These are phyloP conservation scores for Orestias chungarensis DNA, from an alignment of 2,797 vertebrate species.

Conservation along the genomic window DNA sequence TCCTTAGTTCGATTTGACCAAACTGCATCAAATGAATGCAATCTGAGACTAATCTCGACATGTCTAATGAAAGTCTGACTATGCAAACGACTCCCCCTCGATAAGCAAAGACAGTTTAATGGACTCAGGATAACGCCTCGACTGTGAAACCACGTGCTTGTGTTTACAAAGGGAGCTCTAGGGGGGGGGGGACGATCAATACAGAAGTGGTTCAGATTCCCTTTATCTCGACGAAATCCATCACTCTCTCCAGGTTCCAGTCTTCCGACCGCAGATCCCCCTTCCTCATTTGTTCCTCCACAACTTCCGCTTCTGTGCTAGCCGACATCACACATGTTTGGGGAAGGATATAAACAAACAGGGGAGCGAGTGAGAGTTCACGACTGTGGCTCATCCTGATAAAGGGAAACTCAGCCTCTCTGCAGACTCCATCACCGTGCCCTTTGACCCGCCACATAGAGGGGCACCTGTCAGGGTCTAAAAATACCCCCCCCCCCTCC, in stretches of 20 bases:
- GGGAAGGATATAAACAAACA: background rate
- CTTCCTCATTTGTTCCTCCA: conserved; percentile 67
- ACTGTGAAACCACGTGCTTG: conserved; percentile 47
- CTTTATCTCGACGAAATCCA: conserved; percentile 19
- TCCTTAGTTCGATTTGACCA: too few species aligned
- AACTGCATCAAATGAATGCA: background rate
- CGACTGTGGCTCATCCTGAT: background rate
- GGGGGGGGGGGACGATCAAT: conserved; percentile 35
- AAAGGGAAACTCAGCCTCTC: background rate
- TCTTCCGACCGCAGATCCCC: conserved; percentile 57
- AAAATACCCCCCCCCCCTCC: conserved; percentile 62
- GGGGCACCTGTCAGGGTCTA: conserved; percentile 68
- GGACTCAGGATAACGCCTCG: conserved; percentile 7
- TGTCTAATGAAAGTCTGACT: background rate
- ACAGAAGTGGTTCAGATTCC: background rate
- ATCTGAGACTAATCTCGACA: background rate
- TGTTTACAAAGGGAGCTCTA: conserved; percentile 56
- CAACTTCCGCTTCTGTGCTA: conserved; percentile 63
- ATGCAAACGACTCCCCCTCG: background rate
- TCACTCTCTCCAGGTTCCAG: conserved; percentile 31
- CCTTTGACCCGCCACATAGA: conserved; percentile 25
- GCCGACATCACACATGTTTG: background rate
- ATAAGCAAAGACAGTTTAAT: conserved; percentile 18
- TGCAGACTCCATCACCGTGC: conserved; percentile 15
- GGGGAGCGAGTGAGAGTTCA: background rate